Base-by-base conservation (phyloP, 2,113 vertebrate species). In the Ailuropoda melanoleuca region DNA sequence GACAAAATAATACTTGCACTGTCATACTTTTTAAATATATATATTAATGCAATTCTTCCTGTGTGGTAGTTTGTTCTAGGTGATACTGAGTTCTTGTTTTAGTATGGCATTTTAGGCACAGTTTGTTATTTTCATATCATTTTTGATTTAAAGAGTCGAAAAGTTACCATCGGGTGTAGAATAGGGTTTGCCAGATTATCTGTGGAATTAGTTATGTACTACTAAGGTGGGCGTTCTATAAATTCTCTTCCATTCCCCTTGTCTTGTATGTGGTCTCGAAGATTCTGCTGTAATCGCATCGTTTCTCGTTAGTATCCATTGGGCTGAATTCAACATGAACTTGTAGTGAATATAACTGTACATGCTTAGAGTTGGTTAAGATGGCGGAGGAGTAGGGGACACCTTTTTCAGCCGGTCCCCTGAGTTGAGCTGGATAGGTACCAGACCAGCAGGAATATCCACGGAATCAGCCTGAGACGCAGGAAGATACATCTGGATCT, bases 201-300 rank as follows among this genome's bases (percentile, higher is more conserved):
- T 89, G 50, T 90, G 39, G 31, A 55, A 68, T 95, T 96, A 72
- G 34, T 93, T 96, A 60, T n/a, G 84, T 87, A 34, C 24, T 92
- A 1, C 26, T 12, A n/a, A 26, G 43, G 39, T 84, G n/a, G 21
- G 15, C 13, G n/a, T 5, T 82, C 34, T 91, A 0, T 95, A 46
- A 94, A 29, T 93, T 80, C 29, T 94, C 43, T 88, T 50, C 6
- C 66, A 4, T 55, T 39, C 12, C 29, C 8, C 78, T 95, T 91
- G 29, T 39, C 53, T 93, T 85, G 11, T 31, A 46, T 82, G 24
- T 90, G 46, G 13, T 82, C n/a, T 85, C 4, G 1, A 87, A 48
- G 9, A 92, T 80, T 90, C 56, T 68, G 50, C 14, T 90, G 1
- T 43, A 88, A 31, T 95, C 68, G 11, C n/a, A 53, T 87, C 37